A percentile compares a stretch with the other conserved stretches of the same genome.
Conservation (phyloP, 2,113 vertebrate species). For the Pseudorasbora parva region DNA sequence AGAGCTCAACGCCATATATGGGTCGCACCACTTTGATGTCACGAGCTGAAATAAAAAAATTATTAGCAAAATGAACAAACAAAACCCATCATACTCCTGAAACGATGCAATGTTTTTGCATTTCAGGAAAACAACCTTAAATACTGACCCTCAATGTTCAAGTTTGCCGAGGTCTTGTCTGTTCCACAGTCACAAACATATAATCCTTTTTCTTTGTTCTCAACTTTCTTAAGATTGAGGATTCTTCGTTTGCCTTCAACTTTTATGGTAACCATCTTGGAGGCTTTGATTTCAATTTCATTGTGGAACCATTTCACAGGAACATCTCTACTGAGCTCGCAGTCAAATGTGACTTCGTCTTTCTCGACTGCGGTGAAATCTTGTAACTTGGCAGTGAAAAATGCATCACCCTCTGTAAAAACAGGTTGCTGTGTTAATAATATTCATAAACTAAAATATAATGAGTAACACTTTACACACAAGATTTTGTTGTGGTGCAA, state of each 20-base stretch:
- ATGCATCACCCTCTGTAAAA: conserved; percentile 88
- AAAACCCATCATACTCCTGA: neutral
- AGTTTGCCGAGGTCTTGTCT: conserved; percentile 84
- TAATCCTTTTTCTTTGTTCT: conserved; percentile 83
- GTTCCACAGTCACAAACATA: conserved; percentile 93
- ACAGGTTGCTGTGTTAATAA: conserved; percentile 14
- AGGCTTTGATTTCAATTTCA: conserved; percentile 86
- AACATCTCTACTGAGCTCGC: conserved; percentile 96
- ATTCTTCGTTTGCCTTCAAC: conserved; percentile 83
- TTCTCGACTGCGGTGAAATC: conserved; percentile 92
- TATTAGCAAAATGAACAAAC: neutral
- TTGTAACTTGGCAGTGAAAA: conserved; percentile 91
- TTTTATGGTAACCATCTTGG: conserved; percentile 84
- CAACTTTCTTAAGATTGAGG: conserved; percentile 87
- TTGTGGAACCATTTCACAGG: conserved; percentile 92
- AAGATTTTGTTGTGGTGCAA: neutral
- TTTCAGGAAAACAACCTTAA: neutral
- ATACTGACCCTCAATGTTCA: conserved; percentile 85
- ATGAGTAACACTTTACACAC: neutral
- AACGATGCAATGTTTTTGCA: neutral
- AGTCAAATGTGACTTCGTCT: conserved; percentile 87
- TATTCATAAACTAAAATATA: neutral
- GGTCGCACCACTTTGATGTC: conserved; percentile 91
- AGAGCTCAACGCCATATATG: conserved; percentile 92
- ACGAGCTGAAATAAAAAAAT: no score